Evolutionary conservation across 2,888 invertebrate species (phyloP).

Genomic region (Bombylius discolor): DNA sequence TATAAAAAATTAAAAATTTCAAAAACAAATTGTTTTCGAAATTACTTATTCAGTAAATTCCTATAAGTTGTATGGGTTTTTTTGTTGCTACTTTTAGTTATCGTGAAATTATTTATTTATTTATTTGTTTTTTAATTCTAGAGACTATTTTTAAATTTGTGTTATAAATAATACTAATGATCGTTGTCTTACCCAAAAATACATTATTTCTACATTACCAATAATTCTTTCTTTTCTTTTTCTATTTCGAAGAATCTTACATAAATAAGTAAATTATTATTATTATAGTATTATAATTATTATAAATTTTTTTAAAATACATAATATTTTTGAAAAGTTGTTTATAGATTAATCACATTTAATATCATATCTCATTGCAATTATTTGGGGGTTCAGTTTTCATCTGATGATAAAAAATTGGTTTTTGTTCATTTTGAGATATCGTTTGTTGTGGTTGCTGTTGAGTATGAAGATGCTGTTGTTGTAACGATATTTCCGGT

Average conservation of each 20-base stretch:
- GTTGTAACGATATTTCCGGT: not conserved
- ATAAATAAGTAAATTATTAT: no score
- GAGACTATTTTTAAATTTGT: not conserved
- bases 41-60: no score
- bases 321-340: no score
- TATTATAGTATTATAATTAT: no score
- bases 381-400: slow-evolving; percentile 22
- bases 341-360: not conserved
- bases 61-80: no score
- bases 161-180: not conserved
- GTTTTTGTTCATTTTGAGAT: slow-evolving; percentile 2
- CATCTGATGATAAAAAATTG: slow-evolving; percentile 14
- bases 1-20: no score
- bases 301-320: no score
- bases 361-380: slow-evolving; percentile 13
- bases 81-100: no score
- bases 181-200: not conserved
- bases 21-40: no score
- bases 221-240: not conserved
- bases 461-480: slow-evolving; percentile 3
- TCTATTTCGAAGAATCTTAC: no score
- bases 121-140: no score
- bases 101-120: no score
- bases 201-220: not conserved
- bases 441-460: slow-evolving; percentile 8